Conservation (phyloP, 2,888 invertebrate genomes). For the Cheilosia variabilis region DNA sequence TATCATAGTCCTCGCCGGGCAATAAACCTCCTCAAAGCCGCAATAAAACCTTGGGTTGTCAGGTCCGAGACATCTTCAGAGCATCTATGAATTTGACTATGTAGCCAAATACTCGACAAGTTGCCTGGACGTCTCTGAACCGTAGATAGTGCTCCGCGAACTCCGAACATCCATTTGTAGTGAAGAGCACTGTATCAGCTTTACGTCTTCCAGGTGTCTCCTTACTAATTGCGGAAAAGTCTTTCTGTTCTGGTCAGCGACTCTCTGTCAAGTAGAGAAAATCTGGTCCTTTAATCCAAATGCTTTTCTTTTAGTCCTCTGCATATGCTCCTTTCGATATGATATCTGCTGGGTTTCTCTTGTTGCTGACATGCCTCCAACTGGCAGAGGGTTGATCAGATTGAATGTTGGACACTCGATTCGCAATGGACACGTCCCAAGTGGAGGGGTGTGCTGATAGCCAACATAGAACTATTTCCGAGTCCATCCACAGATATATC, state of each 20-base stretch:
- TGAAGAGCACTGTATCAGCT: background rate
- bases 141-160: background rate
- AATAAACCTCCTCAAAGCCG: constrained; percentile 33
- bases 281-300: background rate
- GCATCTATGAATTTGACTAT: background rate
- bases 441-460: background rate
- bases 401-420: constrained; percentile 61
- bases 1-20: constrained; percentile 37
- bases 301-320: background rate
- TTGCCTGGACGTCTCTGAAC: too few relatives aligned
- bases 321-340: background rate
- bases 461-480: constrained; percentile 4
- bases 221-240: background rate
- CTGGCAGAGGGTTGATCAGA: background rate
- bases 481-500: background rate
- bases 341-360: background rate
- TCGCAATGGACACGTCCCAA: constrained; percentile 55
- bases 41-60: background rate
- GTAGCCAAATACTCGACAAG: background rate
- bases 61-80: too few relatives aligned
- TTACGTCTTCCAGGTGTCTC: background rate
- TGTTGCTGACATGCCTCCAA: background rate
- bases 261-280: background rate
- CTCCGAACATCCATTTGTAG: background rate
- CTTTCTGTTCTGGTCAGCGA: background rate